Evolutionary conservation across 2,113 vertebrate species (phyloP), one percentile per base, ranked within the genome.

Genomic region (Amia ocellicauda): DNA sequence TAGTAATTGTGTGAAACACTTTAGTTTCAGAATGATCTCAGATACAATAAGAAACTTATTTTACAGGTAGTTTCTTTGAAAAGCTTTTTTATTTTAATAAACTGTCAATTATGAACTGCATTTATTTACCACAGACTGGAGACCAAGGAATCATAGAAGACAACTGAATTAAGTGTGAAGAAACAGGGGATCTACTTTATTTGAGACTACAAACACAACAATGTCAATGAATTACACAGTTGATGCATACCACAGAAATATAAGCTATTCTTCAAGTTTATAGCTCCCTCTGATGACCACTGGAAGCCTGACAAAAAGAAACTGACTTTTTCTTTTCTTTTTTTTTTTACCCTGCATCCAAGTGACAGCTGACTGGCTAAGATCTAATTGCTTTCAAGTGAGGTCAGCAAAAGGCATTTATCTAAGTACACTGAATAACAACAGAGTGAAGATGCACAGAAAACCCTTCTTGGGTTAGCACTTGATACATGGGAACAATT

Each of bases 381-480:
- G 90, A 91, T 91, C 89, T 95, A 96, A 96, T 95, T 96, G 94
- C 91, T 94, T 93, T 89, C 87, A 92, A 93, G 91, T 95, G 95
- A 96, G 94, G 94, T 97, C 95, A 96, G 92, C 91, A 88, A 89
- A 78, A 96, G 92, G 93, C 93, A 94, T 97, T 97, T 94, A 93
- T 94, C 88, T 80, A 87, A 89, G 90, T 86, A 85, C 85, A 85
- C 89, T 85, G 89, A 92, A 91, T 85, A 90, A 78, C 78, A 73
- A 91, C 88, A 91, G 90, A 74, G 89, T 85, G 83, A 90, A 88
- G 85, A 88, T 90, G 88, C 81, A 80, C 77, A 81, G 77, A 85
- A 83, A 86, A 83, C 83, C 71, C 88, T 75, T 88, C 83, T 83
- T 83, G 88, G 80, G 73, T 73, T 74, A 70, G 69, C 59, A 68